Percentiles rank a stretch among this genome's conserved stretches.
phyloP scores from a whole-genome alignment of 1,140 invertebrate genomes.

The Adelges cooleyi region DNA sequence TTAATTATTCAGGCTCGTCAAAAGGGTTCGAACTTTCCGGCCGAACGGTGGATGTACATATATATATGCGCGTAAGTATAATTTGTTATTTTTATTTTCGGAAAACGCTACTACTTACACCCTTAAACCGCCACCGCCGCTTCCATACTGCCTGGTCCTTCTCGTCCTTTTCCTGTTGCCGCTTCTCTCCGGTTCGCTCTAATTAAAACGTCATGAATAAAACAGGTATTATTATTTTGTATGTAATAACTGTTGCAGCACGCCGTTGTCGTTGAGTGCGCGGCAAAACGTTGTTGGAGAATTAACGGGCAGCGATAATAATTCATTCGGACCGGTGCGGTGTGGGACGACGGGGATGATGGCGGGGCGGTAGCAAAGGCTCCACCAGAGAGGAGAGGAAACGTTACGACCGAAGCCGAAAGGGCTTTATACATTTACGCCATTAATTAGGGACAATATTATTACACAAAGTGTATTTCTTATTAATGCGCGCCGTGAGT shows the following conservation, averaged over 20 bases:
- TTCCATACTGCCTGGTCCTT: no score
- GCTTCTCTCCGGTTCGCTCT: neutral
- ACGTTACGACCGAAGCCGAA: constrained; percentile 23
- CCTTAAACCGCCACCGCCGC: no score
- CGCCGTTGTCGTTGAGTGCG: neutral
- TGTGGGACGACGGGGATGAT: neutral
- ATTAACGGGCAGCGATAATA: neutral
- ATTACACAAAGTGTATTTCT: constrained; percentile 20
- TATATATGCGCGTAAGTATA: no score
- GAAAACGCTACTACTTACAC: no score
- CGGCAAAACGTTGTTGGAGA: no score
- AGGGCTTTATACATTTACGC: constrained; percentile 20
- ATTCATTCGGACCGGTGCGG: neutral
- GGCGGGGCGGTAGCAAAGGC: neutral
- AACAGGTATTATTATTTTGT: constrained; percentile 27
- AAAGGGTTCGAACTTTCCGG: no score
- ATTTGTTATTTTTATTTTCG: no score
- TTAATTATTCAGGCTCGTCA: no score
- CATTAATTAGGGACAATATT: constrained; percentile 29
- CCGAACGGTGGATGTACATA: no score
- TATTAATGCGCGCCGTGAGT: constrained; percentile 13
- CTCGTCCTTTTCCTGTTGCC: no score
- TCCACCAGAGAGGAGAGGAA: constrained; percentile 15
- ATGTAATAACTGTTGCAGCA: constrained; percentile 21
- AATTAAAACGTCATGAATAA: constrained; percentile 28